These are phyloP conservation scores for Myotis planiceps DNA, from an alignment of 2,797 vertebrate species.

Conservation along the genomic window DNA sequence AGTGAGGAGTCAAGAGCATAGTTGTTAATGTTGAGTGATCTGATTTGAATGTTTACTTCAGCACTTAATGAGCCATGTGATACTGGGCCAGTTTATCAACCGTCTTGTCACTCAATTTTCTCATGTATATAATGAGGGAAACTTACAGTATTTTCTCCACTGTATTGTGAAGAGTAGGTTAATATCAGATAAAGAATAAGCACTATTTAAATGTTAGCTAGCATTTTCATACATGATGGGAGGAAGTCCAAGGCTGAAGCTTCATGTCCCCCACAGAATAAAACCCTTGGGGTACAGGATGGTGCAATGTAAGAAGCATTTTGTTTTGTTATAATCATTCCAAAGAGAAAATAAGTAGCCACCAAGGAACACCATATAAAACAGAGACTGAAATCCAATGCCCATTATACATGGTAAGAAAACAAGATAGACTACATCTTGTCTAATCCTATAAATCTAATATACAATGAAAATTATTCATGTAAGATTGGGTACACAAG, in stretches of 20 bases:
- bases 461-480: background rate
- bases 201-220: background rate
- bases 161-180: background rate
- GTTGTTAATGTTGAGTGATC: background rate
- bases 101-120: background rate
- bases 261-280: background rate
- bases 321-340: background rate
- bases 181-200: background rate
- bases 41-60: background rate
- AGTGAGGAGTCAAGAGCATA: background rate
- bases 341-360: constrained; percentile 18
- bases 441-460: background rate
- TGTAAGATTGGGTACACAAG: background rate
- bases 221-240: background rate
- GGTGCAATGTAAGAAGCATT: background rate
- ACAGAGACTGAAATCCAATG: background rate
- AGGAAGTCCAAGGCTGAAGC: background rate
- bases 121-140: background rate
- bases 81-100: background rate
- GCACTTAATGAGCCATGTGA: background rate
- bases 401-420: background rate
- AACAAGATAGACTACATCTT: background rate
- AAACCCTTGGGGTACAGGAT: background rate
- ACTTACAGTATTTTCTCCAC: background rate
- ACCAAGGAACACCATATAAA: background rate